Conservation (phyloP, 30 jellyfish, hydroid and myxozoan genomes). For the Pseudorhiza aurosa region DNA sequence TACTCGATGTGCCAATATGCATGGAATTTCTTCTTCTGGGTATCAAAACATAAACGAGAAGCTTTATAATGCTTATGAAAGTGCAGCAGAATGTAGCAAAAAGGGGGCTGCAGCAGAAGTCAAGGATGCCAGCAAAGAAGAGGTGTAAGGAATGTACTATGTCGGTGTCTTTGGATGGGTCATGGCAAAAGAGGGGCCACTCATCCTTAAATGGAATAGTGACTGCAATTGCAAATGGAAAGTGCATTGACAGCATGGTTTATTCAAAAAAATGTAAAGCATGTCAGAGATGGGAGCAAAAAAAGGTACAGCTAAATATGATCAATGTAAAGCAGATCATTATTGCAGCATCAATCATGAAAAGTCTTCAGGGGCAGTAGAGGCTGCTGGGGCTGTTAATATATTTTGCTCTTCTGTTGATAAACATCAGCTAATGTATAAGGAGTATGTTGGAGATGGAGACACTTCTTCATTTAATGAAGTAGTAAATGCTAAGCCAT, state of each 20-base stretch:
- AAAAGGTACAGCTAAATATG: slow-evolving; percentile 6
- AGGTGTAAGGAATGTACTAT: background rate
- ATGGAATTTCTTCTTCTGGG: background rate
- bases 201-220: slow-evolving; percentile 7
- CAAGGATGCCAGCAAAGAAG: background rate
- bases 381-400: background rate
- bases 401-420: slow-evolving; percentile 5
- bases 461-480: slow-evolving; percentile 38
- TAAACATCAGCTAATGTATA: background rate
- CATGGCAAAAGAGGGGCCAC: slow-evolving; percentile 34
- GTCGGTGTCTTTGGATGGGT: slow-evolving; percentile 7
- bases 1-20: background rate
- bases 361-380: background rate
- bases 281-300: slow-evolving; percentile 19
- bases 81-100: background rate
- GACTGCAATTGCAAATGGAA: background rate
- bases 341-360: slow-evolving; percentile 1
- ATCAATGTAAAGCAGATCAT: background rate
- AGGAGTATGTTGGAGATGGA: slow-evolving; percentile 55
- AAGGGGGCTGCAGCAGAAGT: background rate
- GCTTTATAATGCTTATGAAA: slow-evolving; percentile 1
- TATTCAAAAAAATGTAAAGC: background rate
- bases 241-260: slow-evolving; percentile 12
- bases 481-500: slow-evolving; percentile 28
- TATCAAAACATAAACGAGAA: background rate